Percentiles rank a stretch among this genome's conserved stretches.
Conservation (phyloP, 2,113 vertebrate genomes). For the Brachyistius frenatus region DNA sequence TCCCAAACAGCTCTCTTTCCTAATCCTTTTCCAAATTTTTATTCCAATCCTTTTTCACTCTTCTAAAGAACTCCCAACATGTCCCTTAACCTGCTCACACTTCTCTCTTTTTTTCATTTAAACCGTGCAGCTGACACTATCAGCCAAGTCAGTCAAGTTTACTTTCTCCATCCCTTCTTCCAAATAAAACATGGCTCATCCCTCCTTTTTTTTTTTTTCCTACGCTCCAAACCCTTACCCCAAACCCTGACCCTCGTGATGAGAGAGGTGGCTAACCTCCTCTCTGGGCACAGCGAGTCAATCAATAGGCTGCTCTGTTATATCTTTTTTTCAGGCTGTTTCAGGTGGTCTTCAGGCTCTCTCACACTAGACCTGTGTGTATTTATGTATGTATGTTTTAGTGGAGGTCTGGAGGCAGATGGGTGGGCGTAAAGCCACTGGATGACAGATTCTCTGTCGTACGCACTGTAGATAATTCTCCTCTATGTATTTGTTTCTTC, state of each 20-base stretch:
- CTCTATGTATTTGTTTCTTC: slow-evolving; percentile 24
- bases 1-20: slow-evolving; percentile 16
- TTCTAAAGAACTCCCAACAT: neutral
- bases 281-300: neutral
- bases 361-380: slow-evolving; percentile 43
- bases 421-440: slow-evolving; percentile 43
- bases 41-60: neutral
- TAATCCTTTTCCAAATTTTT: neutral
- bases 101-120: neutral
- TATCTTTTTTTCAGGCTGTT: slow-evolving; percentile 27
- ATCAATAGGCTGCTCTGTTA: slow-evolving; percentile 52
- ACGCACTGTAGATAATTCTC: slow-evolving; percentile 23
- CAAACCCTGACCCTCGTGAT: slow-evolving; percentile 20
- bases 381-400: slow-evolving; percentile 53
- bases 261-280: slow-evolving; percentile 36
- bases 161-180: slow-evolving; percentile 2
- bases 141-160: neutral
- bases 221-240: slow-evolving; percentile 4
- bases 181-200: slow-evolving; percentile 31
- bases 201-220: neutral
- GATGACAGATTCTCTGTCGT: slow-evolving; percentile 52
- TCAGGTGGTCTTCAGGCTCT: slow-evolving; percentile 57
- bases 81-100: slow-evolving; percentile 11
- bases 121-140: neutral
- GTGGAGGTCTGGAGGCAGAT: slow-evolving; percentile 46